Evolutionary conservation across 2,888 invertebrate genomes (phyloP).

Genomic region (Hipparchia sbordonii): DNA sequence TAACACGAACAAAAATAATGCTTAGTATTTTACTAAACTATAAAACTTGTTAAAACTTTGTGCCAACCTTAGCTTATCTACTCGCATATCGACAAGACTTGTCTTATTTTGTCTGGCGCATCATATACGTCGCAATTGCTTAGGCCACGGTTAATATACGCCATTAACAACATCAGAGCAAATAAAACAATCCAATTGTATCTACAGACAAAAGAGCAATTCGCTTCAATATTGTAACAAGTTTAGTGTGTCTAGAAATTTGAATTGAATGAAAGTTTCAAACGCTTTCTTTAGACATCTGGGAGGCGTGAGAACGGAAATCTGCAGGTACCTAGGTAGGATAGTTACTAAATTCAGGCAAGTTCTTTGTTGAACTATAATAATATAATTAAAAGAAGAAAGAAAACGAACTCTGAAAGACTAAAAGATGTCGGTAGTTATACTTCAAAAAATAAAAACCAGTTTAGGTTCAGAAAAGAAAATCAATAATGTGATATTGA

Average conservation of each 20-base stretch:
- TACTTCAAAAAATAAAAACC: too few species aligned
- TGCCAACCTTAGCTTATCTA: slow-evolving; percentile 14
- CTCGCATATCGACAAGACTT: slow-evolving; percentile 25
- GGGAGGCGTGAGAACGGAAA: slow-evolving; percentile 5
- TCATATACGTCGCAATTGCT: slow-evolving; percentile 60
- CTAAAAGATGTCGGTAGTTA: too few species aligned
- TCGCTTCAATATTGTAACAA: slow-evolving; percentile 7
- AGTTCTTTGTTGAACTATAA: slow-evolving; percentile 1
- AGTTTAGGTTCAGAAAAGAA: too few species aligned
- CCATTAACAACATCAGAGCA: slow-evolving; percentile 49
- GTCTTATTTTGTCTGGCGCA: slow-evolving; percentile 63
- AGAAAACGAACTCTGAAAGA: background rate
- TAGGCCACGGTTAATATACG: slow-evolving; percentile 42
- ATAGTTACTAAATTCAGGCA: background rate
- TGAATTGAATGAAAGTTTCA: slow-evolving; percentile 1
- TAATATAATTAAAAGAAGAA: background rate
- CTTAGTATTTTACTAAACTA: too few species aligned
- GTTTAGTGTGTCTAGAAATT: background rate
- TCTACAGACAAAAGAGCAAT: slow-evolving; percentile 15
- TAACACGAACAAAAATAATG: too few species aligned
- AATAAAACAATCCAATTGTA: slow-evolving; percentile 29
- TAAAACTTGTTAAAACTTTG: background rate
- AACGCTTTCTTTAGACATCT: background rate
- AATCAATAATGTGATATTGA: too few species aligned
- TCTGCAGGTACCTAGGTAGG: background rate